Percentiles rank a stretch among this genome's conserved stretches.
Conservation (phyloP, 2,797 vertebrate species). For the Microhierax caerulescens region DNA sequence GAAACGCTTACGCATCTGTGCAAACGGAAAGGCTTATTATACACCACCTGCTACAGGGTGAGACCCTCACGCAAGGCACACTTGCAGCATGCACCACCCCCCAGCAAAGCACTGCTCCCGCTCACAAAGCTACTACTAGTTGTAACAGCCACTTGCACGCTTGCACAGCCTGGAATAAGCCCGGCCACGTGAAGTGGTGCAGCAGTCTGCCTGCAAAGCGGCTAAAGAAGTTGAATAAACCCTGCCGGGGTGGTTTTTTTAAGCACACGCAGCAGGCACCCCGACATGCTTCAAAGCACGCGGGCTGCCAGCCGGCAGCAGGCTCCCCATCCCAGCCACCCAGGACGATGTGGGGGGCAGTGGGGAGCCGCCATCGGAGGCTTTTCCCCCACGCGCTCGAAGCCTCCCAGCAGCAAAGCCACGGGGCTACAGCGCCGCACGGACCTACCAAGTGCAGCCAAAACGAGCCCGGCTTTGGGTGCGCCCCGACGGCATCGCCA, state of each 20-base stretch:
- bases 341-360: background rate
- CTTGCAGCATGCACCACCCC: background rate
- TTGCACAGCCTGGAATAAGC: background rate
- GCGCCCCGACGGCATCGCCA: fast-evolving
- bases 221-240: background rate
- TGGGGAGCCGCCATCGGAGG: background rate
- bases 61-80: fast-evolving
- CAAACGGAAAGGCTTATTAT: background rate
- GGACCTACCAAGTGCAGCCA: background rate
- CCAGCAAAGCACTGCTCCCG: background rate
- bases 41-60: background rate
- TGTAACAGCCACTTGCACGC: background rate
- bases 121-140: background rate
- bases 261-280: background rate
- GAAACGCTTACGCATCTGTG: background rate
- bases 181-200: fast-evolving
- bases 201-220: fast-evolving
- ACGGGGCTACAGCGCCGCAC: fast-evolving
- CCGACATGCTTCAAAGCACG: fast-evolving
- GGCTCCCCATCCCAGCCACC: background rate
- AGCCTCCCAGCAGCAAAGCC: background rate
- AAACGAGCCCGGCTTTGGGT: fast-evolving
- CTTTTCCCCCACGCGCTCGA: background rate
- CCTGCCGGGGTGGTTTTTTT: no score
- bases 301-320: background rate